A percentile compares a stretch with the other conserved stretches of the same genome.
Conservation (phyloP, 2,888 invertebrate species). For the Agonopterix subpropinquella region DNA sequence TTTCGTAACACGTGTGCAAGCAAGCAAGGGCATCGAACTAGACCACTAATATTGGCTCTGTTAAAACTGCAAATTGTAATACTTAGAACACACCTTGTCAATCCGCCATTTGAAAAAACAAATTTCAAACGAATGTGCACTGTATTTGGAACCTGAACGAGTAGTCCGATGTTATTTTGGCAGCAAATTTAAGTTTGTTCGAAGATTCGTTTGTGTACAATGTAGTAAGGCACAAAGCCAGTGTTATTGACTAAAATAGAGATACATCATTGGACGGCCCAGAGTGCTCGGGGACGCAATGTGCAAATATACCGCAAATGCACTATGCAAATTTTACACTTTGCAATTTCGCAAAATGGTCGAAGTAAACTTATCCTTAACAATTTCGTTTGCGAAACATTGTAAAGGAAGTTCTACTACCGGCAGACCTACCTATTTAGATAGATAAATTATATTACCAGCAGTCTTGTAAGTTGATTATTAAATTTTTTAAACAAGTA, state of each 20-base stretch:
- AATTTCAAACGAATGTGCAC: neutral
- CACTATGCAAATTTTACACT: slow-evolving; percentile 24
- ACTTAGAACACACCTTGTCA: neutral
- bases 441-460: neutral
- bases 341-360: neutral
- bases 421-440: too few relatives aligned
- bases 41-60: slow-evolving; percentile 20
- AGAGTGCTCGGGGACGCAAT: slow-evolving; percentile 16
- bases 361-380: too few relatives aligned
- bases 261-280: slow-evolving; percentile 16
- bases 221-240: slow-evolving; percentile 23
- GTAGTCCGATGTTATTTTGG: neutral
- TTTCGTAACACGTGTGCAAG: too few relatives aligned
- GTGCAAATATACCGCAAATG: slow-evolving; percentile 37
- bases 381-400: neutral
- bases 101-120: neutral
- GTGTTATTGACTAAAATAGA: slow-evolving; percentile 27
- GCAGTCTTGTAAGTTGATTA: neutral
- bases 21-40: slow-evolving; percentile 45
- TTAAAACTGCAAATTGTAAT: slow-evolving; percentile 10
- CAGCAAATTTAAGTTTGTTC: slow-evolving; percentile 5
- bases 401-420: neutral
- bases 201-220: slow-evolving; percentile 1
- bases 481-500: neutral
- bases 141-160: neutral